phyloP scores from a whole-genome alignment of 2,888 invertebrate species.

The Agrypnus murinus region DNA sequence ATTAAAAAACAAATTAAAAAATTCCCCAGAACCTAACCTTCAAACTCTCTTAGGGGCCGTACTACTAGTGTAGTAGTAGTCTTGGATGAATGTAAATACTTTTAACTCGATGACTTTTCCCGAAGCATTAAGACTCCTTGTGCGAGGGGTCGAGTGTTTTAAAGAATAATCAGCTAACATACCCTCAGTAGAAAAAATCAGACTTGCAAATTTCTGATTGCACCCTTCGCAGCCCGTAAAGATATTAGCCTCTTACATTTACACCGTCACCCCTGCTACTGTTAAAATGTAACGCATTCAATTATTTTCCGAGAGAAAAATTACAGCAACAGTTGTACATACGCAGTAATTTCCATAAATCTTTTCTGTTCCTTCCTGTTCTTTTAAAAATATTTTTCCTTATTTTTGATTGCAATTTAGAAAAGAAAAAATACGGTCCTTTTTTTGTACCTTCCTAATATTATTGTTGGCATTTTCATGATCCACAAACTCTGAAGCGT shows the following conservation, averaged over 20 bases:
- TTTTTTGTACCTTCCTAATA: not conserved
- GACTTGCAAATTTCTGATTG: constrained; percentile 71
- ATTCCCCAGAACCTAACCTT: not conserved
- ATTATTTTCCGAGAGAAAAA: constrained; percentile 70
- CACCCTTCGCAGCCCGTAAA: constrained; percentile 71
- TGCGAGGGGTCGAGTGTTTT: constrained; percentile 68
- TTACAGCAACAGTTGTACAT: constrained; percentile 70
- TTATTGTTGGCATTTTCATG: not conserved
- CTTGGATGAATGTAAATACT: constrained; percentile 60
- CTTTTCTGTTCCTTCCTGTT: constrained; percentile 42
- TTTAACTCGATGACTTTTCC: constrained; percentile 69
- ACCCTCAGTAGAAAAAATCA: constrained; percentile 70
- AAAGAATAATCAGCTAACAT: constrained; percentile 70
- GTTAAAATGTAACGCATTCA: constrained; percentile 68
- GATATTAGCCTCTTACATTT: constrained; percentile 71
- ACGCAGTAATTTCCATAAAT: constrained; percentile 66
- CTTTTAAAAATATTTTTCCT: constrained; percentile 21
- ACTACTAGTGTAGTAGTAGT: constrained; percentile 23
- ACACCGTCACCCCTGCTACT: constrained; percentile 65
- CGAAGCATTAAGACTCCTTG: constrained; percentile 62
- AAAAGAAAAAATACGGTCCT: not conserved
- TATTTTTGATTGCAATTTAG: not conserved
- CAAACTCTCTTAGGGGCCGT: constrained; percentile 1
- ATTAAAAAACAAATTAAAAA: constrained; percentile 19
- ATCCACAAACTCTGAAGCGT: constrained; percentile 4